Conservation (phyloP, 2,113 vertebrate species). For the Cathartes aura region DNA sequence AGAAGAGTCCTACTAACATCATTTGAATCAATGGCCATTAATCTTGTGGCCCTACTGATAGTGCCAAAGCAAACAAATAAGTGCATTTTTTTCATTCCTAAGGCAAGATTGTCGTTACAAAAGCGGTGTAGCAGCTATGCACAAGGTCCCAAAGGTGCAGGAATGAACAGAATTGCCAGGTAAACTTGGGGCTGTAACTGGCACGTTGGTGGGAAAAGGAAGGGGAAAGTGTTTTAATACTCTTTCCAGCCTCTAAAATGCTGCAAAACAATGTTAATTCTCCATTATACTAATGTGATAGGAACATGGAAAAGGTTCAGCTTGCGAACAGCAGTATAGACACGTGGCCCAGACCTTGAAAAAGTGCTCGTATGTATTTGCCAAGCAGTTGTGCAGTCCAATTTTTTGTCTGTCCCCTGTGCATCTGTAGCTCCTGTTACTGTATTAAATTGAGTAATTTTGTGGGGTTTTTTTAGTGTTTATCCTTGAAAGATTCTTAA, state of each 20-base stretch:
- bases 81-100: not conserved
- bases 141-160: not conserved
- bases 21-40: not conserved
- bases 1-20: not conserved
- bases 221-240: constrained; percentile 4
- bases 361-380: not conserved
- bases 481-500: not conserved
- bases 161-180: not conserved
- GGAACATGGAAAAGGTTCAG: not conserved
- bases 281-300: not conserved
- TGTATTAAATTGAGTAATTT: not conserved
- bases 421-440: not conserved
- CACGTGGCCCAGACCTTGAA: not conserved
- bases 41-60: not conserved
- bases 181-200: not conserved
- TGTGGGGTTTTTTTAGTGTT: not conserved
- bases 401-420: not conserved
- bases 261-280: not conserved
- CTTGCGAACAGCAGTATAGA: not conserved
- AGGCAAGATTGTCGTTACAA: not conserved
- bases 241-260: constrained; percentile 18
- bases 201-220: not conserved
- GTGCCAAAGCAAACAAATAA: constrained; percentile 30
- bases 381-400: not conserved
- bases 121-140: not conserved